Conservation (phyloP, 1,140 invertebrate genomes). For the Argopecten irradians region DNA sequence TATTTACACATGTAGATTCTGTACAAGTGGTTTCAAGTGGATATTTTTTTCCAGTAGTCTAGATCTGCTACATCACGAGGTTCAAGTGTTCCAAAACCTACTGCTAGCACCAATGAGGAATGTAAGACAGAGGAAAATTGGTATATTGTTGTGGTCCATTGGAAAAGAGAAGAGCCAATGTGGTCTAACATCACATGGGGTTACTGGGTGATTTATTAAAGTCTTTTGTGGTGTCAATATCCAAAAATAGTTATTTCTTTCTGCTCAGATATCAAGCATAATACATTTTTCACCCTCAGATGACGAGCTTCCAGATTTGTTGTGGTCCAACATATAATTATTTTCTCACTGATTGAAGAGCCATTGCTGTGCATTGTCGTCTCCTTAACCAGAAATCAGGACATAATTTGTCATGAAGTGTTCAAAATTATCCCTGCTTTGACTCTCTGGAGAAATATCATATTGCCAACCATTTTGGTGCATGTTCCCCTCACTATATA, state of each 20-base stretch:
- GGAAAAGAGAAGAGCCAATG: not conserved
- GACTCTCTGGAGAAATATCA: not conserved
- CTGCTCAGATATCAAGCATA: constrained; percentile 13
- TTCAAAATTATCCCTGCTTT: not conserved
- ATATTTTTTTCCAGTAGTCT: not conserved
- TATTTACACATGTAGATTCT: not conserved
- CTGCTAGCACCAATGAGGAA: not conserved
- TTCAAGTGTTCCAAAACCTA: not conserved
- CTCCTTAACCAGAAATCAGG: not conserved
- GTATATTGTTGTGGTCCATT: not conserved
- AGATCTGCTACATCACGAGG: no score
- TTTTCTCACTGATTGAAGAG: not conserved
- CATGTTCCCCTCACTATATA: not conserved
- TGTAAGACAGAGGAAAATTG: no score
- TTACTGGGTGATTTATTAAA: not conserved
- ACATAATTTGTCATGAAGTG: not conserved
- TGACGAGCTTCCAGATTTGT: not conserved
- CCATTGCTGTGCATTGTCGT: not conserved
- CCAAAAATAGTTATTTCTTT: constrained; percentile 23
- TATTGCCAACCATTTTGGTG: not conserved
- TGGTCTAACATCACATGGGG: not conserved
- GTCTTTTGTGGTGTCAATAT: constrained; percentile 6
- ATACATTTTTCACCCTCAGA: not conserved
- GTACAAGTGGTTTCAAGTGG: not conserved
- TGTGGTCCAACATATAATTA: not conserved